Evolutionary conservation across 2,113 vertebrate genomes (phyloP).

Genomic region (Andinoacara biseriatus): DNA sequence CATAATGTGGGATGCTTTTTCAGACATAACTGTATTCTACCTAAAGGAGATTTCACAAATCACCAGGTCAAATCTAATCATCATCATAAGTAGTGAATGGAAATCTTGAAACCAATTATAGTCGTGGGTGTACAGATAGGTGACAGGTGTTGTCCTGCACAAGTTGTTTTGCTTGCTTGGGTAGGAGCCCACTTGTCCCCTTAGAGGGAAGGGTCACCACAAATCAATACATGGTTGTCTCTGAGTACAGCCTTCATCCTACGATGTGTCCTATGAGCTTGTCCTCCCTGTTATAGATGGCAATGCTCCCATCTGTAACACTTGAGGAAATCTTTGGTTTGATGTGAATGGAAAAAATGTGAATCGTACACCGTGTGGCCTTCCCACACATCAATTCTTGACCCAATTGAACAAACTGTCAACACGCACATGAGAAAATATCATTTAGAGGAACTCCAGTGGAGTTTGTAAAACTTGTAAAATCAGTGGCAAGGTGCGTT

Average conservation of each 20-base stretch:
- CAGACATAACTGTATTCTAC: neutral
- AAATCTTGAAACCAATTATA: neutral
- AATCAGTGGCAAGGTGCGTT: neutral
- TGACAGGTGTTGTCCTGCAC: too few relatives aligned
- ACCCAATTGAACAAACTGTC: neutral
- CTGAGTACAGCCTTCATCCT: neutral
- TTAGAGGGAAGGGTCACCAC: neutral
- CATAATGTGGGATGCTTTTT: neutral
- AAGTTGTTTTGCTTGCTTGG: neutral
- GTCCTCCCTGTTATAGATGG: too few relatives aligned
- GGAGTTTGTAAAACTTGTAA: neutral
- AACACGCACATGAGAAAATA: neutral
- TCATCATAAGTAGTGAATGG: neutral
- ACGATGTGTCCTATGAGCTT: neutral
- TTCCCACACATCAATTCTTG: neutral
- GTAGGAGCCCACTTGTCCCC: neutral
- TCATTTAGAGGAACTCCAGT: neutral
- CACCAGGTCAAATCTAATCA: conserved; percentile 26
- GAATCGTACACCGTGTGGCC: neutral
- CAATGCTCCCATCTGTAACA: too few relatives aligned
- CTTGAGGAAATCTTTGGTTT: too few relatives aligned
- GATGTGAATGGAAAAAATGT: too few relatives aligned
- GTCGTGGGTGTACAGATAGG: neutral
- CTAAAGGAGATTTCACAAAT: neutral
- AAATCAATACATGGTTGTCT: neutral